Evolutionary conservation across 2,888 invertebrate species (phyloP).

Genomic region (Nyleta sp.): DNA sequence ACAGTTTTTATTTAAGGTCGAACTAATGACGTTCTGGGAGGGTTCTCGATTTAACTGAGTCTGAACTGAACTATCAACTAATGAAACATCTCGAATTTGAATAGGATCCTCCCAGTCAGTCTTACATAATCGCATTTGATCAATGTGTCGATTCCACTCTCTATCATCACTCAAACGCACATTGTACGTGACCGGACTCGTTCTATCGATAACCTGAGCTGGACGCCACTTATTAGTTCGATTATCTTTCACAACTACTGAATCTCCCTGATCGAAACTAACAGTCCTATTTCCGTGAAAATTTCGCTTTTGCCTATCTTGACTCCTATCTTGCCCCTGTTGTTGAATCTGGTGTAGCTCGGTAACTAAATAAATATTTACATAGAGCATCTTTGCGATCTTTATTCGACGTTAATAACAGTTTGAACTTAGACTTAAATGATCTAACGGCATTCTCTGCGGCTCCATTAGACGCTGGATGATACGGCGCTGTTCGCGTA

Average conservation of each 20-base stretch:
- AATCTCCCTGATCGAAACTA: constrained; percentile 22
- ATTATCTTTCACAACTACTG: constrained; percentile 55
- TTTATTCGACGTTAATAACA: too few species aligned
- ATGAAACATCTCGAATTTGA: not conserved
- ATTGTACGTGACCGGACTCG: constrained; percentile 51
- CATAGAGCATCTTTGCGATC: not conserved
- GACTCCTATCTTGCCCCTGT: constrained; percentile 55
- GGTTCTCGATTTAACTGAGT: not conserved
- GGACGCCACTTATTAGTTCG: constrained; percentile 34
- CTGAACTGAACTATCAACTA: not conserved
- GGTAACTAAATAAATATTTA: too few species aligned
- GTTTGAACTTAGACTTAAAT: too few species aligned
- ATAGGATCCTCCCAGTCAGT: constrained; percentile 13
- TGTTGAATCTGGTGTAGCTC: constrained; percentile 63
- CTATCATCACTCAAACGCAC: constrained; percentile 33
- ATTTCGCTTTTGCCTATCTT: constrained; percentile 37
- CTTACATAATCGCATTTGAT: constrained; percentile 56
- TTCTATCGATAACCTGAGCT: constrained; percentile 35
- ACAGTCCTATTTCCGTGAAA: constrained; percentile 50
- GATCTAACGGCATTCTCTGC: too few species aligned
- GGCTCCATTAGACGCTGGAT: too few species aligned
- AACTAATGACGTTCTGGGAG: not conserved
- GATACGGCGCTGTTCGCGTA: too few species aligned
- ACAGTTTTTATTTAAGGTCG: too few species aligned
- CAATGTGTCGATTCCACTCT: constrained; percentile 58